A percentile compares a stretch with the other conserved stretches of the same genome.
Conservation (phyloP, 2,113 vertebrate genomes). For the Prolemur simus region DNA sequence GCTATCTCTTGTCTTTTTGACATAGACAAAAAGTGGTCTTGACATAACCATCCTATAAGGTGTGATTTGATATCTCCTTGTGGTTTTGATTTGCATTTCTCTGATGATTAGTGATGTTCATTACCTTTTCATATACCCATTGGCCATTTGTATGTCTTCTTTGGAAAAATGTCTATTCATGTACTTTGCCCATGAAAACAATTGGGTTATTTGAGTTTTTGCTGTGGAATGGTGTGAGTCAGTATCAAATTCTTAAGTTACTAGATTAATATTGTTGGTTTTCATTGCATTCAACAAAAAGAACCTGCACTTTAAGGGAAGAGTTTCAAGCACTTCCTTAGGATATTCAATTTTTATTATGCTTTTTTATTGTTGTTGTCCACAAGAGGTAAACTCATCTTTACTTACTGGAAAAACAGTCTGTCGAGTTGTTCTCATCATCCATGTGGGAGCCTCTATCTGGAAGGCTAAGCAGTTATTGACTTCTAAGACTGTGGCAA, state of each 20-base stretch:
- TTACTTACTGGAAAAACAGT: conserved; percentile 4
- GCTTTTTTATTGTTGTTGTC: neutral
- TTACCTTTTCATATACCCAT: neutral
- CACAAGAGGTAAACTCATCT: neutral
- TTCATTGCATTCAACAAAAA: conserved; percentile 3
- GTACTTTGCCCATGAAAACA: neutral
- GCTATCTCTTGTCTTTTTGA: neutral
- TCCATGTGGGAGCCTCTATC: neutral
- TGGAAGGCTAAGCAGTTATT: neutral
- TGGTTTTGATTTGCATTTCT: neutral
- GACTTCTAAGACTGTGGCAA: neutral
- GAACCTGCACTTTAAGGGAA: neutral
- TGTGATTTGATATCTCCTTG: neutral
- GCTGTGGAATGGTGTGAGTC: neutral
- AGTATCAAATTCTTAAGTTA: conserved; percentile 26
- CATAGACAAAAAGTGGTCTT: no score
- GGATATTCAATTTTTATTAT: neutral
- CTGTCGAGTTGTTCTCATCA: neutral
- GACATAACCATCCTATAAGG: neutral
- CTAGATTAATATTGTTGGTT: neutral
- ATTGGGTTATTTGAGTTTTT: neutral
- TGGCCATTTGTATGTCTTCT: neutral
- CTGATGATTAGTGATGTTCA: neutral
- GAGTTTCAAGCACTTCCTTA: neutral
- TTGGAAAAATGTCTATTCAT: neutral